Percentiles rank a stretch among this genome's conserved stretches.
phyloP scores from a whole-genome alignment of 2,888 invertebrate species.

The Thysanoteuthis rhombus region DNA sequence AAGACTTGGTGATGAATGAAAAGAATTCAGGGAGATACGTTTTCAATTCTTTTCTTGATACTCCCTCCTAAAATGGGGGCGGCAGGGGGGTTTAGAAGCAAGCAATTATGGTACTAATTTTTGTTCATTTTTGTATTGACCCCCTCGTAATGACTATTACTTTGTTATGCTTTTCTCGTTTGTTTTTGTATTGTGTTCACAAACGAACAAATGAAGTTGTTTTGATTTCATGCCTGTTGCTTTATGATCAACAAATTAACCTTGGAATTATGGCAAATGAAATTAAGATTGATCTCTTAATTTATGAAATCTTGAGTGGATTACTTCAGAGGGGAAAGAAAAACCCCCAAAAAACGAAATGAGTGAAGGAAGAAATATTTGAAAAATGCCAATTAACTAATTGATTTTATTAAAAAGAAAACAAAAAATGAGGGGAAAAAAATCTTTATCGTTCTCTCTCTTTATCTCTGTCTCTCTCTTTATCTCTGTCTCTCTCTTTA shows the following conservation, averaged over 20 bases:
- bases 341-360: not conserved
- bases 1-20: too few species aligned
- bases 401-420: not conserved
- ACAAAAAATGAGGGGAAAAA: not conserved
- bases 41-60: too few species aligned
- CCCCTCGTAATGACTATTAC: not conserved
- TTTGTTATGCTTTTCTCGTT: not conserved
- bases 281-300: not conserved
- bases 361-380: not conserved
- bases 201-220: not conserved
- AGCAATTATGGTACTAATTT: too few species aligned
- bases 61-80: too few species aligned
- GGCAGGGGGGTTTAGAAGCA: too few species aligned
- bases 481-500: too few species aligned
- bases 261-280: not conserved
- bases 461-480: too few species aligned
- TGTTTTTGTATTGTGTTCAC: not conserved
- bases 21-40: too few species aligned
- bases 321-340: not conserved
- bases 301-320: not conserved
- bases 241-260: not conserved
- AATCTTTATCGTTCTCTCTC: too few species aligned
- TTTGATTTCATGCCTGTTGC: not conserved
- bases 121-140: too few species aligned
- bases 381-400: not conserved